Conservation (phyloP, 2,797 vertebrate genomes). For the Acipenser ruthenus region DNA sequence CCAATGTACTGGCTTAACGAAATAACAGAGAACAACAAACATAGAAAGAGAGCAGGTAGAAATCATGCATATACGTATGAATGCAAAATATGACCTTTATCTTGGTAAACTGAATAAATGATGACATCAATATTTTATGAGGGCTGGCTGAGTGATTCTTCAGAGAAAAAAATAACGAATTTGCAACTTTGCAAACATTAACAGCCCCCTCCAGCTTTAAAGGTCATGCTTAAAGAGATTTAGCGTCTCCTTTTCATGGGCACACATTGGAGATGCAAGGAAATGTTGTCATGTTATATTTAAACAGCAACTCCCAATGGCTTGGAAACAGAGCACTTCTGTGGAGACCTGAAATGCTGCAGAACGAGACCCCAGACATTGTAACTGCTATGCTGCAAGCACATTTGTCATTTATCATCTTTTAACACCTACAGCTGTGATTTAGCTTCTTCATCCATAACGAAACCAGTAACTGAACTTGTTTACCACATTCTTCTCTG, state of each 20-base stretch:
- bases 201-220: conserved; percentile 4
- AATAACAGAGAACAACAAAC: not conserved
- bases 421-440: no score
- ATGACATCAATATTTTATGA: conserved; percentile 72
- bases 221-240: conserved; percentile 5
- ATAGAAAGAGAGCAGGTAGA: conserved; percentile 43
- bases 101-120: conserved; percentile 60
- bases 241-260: not conserved
- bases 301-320: not conserved
- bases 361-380: no score
- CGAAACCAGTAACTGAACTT: no score
- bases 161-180: conserved; percentile 19
- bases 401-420: no score
- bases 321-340: no score
- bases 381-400: no score
- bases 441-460: no score
- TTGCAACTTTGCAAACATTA: conserved; percentile 3
- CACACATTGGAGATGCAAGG: not conserved
- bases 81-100: conserved; percentile 64
- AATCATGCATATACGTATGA: conserved; percentile 32
- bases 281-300: not conserved
- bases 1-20: no score
- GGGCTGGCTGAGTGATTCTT: conserved; percentile 35
- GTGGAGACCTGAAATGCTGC: no score
- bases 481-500: no score